Evolutionary conservation across 2,888 invertebrate species (phyloP).

Genomic region (Julus scandinavius): DNA sequence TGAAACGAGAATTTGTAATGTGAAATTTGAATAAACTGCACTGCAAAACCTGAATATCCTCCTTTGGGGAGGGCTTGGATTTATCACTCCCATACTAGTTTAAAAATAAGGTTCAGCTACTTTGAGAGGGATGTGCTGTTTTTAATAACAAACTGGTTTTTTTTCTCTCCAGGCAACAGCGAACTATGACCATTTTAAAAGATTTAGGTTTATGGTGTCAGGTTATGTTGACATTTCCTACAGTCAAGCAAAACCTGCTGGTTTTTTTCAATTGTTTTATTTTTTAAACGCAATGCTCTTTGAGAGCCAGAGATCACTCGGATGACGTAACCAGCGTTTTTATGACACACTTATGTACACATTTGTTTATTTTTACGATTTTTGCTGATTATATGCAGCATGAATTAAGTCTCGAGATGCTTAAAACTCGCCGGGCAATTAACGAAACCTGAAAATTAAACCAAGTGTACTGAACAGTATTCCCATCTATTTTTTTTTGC

Average conservation of each 20-base stretch:
- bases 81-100: neutral
- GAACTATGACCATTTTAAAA: neutral
- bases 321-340: no score
- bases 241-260: neutral
- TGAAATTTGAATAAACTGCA: no score
- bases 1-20: no score
- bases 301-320: neutral
- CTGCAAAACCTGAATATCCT: no score
- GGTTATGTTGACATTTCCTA: neutral
- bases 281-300: neutral
- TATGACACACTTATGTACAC: neutral
- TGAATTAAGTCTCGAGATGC: neutral
- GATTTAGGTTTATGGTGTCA: neutral
- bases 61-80: no score
- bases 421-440: neutral
- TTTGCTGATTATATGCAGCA: neutral
- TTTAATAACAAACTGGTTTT: neutral
- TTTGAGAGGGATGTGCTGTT: neutral
- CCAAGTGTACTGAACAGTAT: neutral
- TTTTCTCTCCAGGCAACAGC: neutral
- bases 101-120: neutral
- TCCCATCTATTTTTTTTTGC: neutral
- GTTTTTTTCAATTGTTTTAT: neutral
- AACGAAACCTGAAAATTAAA: neutral
- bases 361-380: no score